Conservation (phyloP, 53 echinoderm and acorn worm genomes). For the Hippasteria phrygiana region DNA sequence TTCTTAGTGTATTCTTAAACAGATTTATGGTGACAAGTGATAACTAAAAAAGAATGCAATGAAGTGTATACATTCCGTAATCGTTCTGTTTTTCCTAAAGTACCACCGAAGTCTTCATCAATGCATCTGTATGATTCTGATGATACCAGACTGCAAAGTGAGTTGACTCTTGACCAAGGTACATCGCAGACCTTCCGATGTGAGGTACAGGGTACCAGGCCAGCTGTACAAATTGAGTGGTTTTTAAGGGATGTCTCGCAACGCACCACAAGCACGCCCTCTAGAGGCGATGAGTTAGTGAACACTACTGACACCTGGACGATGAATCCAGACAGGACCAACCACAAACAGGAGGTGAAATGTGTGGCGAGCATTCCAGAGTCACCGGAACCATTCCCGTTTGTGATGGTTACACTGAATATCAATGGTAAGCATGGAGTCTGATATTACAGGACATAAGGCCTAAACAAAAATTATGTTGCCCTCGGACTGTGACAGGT, state of each 20-base stretch:
- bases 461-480: no score
- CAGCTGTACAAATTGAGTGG: constrained; percentile 57
- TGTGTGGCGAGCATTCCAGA: constrained; percentile 26
- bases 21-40: no score
- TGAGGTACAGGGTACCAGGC: constrained; percentile 44
- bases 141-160: background rate
- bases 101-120: background rate
- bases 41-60: no score
- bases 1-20: no score
- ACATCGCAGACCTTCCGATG: background rate
- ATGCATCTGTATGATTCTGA: background rate
- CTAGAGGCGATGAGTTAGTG: background rate
- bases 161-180: background rate
- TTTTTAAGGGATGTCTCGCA: constrained; percentile 1
- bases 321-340: constrained; percentile 2
- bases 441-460: no score
- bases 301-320: background rate
- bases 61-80: no score
- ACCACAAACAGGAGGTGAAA: constrained; percentile 19
- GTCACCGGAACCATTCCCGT: constrained; percentile 7
- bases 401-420: background rate
- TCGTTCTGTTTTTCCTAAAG: background rate
- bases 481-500: no score
- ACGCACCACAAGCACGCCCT: background rate
- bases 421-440: constrained; percentile 14